These are phyloP conservation scores for Ctenopoma multispine DNA, from an alignment of 2,797 vertebrate species.

Conservation along the genomic window DNA sequence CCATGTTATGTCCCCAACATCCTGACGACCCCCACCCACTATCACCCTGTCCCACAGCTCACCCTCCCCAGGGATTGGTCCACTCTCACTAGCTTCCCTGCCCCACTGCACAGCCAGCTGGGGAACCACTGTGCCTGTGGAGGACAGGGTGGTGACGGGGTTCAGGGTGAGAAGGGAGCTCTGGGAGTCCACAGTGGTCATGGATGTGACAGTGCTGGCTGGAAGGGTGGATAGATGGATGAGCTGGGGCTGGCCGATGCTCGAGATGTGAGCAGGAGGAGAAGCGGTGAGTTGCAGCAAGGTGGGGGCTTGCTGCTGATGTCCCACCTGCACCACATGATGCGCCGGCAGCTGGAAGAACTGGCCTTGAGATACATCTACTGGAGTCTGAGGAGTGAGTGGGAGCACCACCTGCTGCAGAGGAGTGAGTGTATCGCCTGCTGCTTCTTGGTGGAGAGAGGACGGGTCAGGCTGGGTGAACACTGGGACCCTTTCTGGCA, in stretches of 20 bases:
- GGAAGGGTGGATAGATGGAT: conserved; percentile 58
- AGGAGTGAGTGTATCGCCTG: conserved; percentile 7
- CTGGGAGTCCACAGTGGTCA: conserved; percentile 28
- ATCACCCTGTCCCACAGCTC: conserved; percentile 65
- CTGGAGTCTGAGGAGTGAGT: conserved; percentile 80
- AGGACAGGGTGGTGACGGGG: conserved; percentile 59
- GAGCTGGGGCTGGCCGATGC: conserved; percentile 64
- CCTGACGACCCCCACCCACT: conserved; percentile 42
- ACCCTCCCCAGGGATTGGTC: conserved; percentile 41
- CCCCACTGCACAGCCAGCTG: conserved; percentile 52
- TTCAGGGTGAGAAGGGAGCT: conserved; percentile 58
- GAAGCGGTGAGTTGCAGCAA: conserved; percentile 66
- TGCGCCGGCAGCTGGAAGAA: conserved; percentile 75
- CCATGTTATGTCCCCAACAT: conserved; percentile 63
- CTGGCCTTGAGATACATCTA: conserved; percentile 61
- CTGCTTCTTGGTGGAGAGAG: conserved; percentile 26
- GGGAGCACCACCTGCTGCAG: conserved; percentile 64
- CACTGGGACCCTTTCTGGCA: conserved; percentile 75
- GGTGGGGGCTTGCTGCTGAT: conserved; percentile 46
- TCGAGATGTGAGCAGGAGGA: conserved; percentile 68
- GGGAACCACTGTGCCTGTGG: conserved; percentile 33
- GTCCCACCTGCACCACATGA: conserved; percentile 58
- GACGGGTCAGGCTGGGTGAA: conserved; percentile 39
- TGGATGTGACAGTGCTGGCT: conserved; percentile 23
- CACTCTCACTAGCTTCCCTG: conserved; percentile 12